Evolutionary conservation across 1,140 invertebrate genomes (phyloP).

Genomic region (Galendromus occidentalis): DNA sequence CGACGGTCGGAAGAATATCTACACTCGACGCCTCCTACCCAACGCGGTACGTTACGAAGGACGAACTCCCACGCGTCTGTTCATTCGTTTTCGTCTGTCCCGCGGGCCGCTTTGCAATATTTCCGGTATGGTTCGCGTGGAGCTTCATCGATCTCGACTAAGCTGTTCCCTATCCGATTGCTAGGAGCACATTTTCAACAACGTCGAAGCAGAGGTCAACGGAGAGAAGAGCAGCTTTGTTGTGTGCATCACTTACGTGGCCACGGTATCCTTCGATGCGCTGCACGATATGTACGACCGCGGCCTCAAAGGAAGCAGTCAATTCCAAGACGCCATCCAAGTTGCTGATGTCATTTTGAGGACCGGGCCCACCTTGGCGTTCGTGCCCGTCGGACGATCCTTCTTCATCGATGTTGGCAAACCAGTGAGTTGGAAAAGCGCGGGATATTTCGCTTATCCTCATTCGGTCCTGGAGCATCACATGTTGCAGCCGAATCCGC

Average conservation of each 20-base stretch:
- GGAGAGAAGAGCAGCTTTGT: background rate
- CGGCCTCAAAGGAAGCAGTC: background rate
- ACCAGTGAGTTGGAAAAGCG: background rate
- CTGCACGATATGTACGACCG: background rate
- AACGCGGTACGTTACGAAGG: background rate
- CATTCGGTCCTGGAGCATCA: background rate
- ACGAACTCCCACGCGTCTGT: background rate
- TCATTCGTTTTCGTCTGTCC: background rate
- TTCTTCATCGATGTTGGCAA: constrained; percentile 13
- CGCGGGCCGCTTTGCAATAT: no score
- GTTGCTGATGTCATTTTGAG: constrained; percentile 17
- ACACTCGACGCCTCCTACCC: background rate
- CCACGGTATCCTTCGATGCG: background rate
- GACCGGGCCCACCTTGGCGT: constrained; percentile 12
- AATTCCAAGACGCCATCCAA: constrained; percentile 15
- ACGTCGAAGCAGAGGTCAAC: background rate
- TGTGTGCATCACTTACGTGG: background rate
- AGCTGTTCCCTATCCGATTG: background rate
- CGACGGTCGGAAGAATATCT: background rate
- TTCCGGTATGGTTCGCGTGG: no score
- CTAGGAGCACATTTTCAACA: background rate
- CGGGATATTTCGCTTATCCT: background rate
- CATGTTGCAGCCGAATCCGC: background rate
- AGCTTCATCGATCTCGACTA: no score
- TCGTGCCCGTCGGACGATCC: constrained; percentile 16